A percentile compares a stretch with the other conserved stretches of the same genome.
Conservation (phyloP, 2,113 vertebrate genomes). For the Daboia siamensis region DNA sequence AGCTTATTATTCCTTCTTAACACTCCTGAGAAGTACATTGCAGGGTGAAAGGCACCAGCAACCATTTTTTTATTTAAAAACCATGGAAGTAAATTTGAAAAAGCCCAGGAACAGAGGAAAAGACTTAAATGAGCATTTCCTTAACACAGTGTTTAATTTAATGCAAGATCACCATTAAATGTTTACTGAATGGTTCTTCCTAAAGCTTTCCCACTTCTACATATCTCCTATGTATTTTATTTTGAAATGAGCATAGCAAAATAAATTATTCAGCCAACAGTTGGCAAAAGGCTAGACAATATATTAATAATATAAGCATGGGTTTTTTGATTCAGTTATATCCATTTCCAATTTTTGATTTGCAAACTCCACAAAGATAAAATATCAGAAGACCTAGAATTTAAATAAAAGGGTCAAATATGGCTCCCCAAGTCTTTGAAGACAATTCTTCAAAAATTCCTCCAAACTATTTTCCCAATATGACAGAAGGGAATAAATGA, state of each 20-base stretch:
- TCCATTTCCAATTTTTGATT: neutral
- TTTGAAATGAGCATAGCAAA: neutral
- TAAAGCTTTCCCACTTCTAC: neutral
- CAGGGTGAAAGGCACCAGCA: neutral
- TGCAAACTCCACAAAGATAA: neutral
- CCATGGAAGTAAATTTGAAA: neutral
- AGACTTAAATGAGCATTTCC: neutral
- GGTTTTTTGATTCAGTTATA: neutral
- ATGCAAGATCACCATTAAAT: neutral
- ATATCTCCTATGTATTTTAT: neutral
- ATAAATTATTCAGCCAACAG: neutral
- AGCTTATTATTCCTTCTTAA: conserved; percentile 48
- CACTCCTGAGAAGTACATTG: neutral
- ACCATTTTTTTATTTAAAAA: neutral
- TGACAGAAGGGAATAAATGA: neutral
- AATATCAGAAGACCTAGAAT: neutral
- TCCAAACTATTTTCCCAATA: neutral
- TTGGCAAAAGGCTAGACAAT: neutral
- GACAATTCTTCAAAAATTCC: neutral
- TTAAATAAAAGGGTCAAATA: neutral
- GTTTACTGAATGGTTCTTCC: neutral
- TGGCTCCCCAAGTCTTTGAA: neutral
- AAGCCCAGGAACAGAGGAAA: neutral
- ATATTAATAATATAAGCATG: neutral
- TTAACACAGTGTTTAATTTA: neutral